Conservation (phyloP, 2,113 vertebrate genomes). For the Calonectris borealis region DNA sequence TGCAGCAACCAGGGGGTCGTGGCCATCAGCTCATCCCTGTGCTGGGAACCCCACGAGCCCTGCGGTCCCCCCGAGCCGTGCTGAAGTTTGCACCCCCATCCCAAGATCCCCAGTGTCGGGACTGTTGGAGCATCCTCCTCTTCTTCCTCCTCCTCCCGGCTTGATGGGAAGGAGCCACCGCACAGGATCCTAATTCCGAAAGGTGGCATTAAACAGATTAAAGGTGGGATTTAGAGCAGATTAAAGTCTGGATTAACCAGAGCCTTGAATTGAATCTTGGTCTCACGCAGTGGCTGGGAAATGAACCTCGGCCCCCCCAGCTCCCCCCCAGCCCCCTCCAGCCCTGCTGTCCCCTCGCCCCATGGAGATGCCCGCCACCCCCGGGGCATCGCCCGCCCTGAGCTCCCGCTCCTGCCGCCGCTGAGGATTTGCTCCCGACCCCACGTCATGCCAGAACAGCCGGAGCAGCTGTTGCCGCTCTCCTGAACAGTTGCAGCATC, state of each 20-base stretch:
- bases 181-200: not conserved
- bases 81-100: not conserved
- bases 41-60: not conserved
- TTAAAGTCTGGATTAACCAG: not conserved
- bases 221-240: not conserved
- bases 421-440: not conserved
- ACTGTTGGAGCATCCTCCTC: not conserved
- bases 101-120: fast-evolving
- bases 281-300: not conserved
- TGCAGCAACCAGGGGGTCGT: fast-evolving
- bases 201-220: conserved; percentile 14
- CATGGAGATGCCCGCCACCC: fast-evolving
- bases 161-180: not conserved
- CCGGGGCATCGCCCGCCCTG: fast-evolving
- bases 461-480: not conserved
- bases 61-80: fast-evolving
- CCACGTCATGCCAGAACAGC: not conserved
- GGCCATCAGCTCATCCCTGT: fast-evolving
- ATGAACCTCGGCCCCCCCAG: not conserved
- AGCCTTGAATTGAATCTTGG: not conserved
- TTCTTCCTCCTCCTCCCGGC: not conserved
- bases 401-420: fast-evolving
- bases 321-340: not conserved
- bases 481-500: not conserved
- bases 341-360: too few relatives aligned